Conservation (phyloP, 2,888 invertebrate genomes). For the Polydrusus cervinus region DNA sequence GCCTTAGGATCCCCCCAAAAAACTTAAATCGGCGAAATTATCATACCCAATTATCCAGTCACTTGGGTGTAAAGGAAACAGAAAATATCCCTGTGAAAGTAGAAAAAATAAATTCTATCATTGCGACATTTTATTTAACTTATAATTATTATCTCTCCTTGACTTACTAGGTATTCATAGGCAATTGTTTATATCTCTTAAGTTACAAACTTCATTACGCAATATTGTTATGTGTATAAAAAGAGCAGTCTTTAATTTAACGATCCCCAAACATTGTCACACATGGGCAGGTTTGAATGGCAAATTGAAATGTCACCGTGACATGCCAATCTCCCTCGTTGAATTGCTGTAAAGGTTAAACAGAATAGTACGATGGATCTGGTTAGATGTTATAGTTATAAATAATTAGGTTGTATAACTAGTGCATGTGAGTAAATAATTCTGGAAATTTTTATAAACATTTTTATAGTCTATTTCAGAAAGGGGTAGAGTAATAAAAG, state of each 20-base stretch:
- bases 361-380: neutral
- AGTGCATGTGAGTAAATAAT: too few species aligned
- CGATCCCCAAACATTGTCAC: conserved; percentile 32
- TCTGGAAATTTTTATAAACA: too few species aligned
- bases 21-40: conserved; percentile 95
- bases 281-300: conserved; percentile 31
- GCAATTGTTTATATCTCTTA: too few species aligned
- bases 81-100: too few species aligned
- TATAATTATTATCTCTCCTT: too few species aligned
- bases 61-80: too few species aligned
- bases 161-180: too few species aligned
- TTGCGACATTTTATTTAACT: too few species aligned
- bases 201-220: conserved; percentile 22
- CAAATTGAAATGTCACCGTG: conserved; percentile 21
- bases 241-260: conserved; percentile 25
- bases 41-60: too few species aligned
- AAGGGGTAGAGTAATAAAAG: too few species aligned
- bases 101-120: too few species aligned
- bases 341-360: conserved; percentile 21
- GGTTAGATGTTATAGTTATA: neutral
- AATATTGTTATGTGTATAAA: conserved; percentile 11
- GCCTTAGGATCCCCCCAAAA: conserved; percentile 76
- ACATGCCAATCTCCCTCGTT: conserved; percentile 16
- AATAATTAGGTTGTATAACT: neutral
- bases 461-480: too few species aligned